Evolutionary conservation across 1,140 invertebrate genomes (phyloP).

Genomic region (Antheraea mylitta): DNA sequence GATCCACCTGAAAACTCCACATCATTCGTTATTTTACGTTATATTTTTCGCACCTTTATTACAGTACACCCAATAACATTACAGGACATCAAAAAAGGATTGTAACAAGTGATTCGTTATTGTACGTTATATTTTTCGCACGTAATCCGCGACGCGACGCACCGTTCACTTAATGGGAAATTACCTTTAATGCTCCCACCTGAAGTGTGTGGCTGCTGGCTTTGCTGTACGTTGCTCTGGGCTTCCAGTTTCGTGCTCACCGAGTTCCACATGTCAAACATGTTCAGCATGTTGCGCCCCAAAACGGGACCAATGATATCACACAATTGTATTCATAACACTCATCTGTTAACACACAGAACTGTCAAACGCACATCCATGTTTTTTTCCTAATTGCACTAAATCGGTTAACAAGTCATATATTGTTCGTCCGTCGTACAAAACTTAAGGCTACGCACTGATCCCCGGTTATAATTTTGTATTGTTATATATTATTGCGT

Average conservation of each 20-base stretch:
- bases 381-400: slow-evolving; percentile 38
- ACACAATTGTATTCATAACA: slow-evolving; percentile 40
- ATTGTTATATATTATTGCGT: slow-evolving; percentile 49
- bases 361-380: slow-evolving; percentile 40
- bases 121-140: slow-evolving; percentile 13
- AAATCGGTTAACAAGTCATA: slow-evolving; percentile 44
- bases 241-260: slow-evolving; percentile 89
- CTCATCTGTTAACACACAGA: slow-evolving; percentile 23
- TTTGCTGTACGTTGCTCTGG: slow-evolving; percentile 82
- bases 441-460: slow-evolving; percentile 72
- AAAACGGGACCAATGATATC: slow-evolving; percentile 39
- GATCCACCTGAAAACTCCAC: too few species aligned
- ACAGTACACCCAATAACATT: too few species aligned
- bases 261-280: slow-evolving; percentile 94
- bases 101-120: background rate
- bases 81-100: background rate
- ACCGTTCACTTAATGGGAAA: slow-evolving; percentile 53
- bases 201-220: slow-evolving; percentile 86
- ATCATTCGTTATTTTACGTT: too few species aligned
- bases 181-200: slow-evolving; percentile 93
- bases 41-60: too few species aligned
- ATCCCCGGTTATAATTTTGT: slow-evolving; percentile 67
- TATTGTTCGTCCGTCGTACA: slow-evolving; percentile 68
- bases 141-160: slow-evolving; percentile 15
- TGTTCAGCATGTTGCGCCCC: slow-evolving; percentile 79